These are phyloP conservation scores for Hesperophylax magnus DNA, from an alignment of 1,140 invertebrate species.

Conservation along the genomic window DNA sequence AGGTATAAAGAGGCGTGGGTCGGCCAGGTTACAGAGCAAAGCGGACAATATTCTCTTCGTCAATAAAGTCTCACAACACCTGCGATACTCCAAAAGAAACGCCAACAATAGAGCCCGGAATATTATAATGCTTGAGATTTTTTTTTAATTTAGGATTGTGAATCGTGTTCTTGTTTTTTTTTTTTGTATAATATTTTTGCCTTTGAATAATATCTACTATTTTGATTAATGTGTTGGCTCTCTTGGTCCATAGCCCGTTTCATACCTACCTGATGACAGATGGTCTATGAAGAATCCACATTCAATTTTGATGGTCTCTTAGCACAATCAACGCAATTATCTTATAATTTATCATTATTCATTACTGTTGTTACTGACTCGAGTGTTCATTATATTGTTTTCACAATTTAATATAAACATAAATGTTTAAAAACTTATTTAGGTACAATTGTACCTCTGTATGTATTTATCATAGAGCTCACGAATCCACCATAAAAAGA, in stretches of 20 bases:
- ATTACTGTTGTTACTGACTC: too few relatives aligned
- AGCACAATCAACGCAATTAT: too few relatives aligned
- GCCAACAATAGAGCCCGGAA: not conserved
- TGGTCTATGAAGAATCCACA: not conserved
- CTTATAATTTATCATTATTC: too few relatives aligned
- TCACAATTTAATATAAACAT: too few relatives aligned
- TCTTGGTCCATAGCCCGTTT: not conserved
- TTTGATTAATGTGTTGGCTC: not conserved
- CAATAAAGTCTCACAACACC: not conserved
- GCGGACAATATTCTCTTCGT: not conserved
- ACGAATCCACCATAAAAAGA: too few relatives aligned
- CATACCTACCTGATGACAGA: not conserved
- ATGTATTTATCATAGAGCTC: too few relatives aligned
- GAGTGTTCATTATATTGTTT: too few relatives aligned
- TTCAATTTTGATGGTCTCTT: not conserved
- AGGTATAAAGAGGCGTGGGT: not conserved
- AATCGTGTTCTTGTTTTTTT: not conserved
- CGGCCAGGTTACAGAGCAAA: not conserved
- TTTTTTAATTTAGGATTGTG: not conserved
- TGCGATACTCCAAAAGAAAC: slow-evolving; percentile 2
- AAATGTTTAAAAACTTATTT: too few relatives aligned
- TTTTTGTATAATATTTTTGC: not conserved
- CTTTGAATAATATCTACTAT: not conserved
- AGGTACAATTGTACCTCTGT: too few relatives aligned
- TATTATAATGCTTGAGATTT: not conserved